Evolutionary conservation across 2,888 invertebrate genomes (phyloP), one percentile per base, ranked within the genome.

Genomic region (Dolichopus griseipennis): DNA sequence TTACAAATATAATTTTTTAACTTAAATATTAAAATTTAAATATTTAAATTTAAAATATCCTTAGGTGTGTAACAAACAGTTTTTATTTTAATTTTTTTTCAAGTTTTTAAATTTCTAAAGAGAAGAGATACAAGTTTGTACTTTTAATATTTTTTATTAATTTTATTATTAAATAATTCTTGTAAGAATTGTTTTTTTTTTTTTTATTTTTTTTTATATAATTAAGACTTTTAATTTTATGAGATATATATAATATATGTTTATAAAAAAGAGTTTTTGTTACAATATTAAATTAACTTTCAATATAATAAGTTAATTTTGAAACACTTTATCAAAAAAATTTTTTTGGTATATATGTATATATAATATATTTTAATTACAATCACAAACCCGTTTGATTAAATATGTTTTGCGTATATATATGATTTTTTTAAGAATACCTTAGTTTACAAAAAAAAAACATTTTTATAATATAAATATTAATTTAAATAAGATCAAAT

Each of bases 361-460:
- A 15, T 41, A 41, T 41, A 41, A 12, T 41, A n/a, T n/a, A n/a
- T 52, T 52, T 52, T 18, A 18, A 52, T 52, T 18, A 52, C 52
- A 52, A 52, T 52, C 52, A 52, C 52, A 52, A 52, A 52, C 52
- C 52, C 15, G 52, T 52, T 52, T 52, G 52, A 52, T 52, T 52
- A 52, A 6, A 52, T 52, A 52, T 52, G 52, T 52, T 12, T 12
- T 52, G 18, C 15, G 6, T 52, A 52, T 37, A 37, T 37, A 5
- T 37, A 37, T 37, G 27, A 27, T 27, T 27, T 41, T 27, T 41
- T 12, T 41, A 41, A 41, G 41, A 41, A 41, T 41, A 41, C 15
- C 41, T 41, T 12, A 41, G 2, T 41, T 41, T 15, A 12, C 9
- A 15, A 41, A 41, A 41, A 41, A 41, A 27, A 27, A 27, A 27